Percentiles rank a stretch among this genome's conserved stretches.
Conservation (phyloP, 2,888 invertebrate genomes). For the Drosophila parthenogenetica region DNA sequence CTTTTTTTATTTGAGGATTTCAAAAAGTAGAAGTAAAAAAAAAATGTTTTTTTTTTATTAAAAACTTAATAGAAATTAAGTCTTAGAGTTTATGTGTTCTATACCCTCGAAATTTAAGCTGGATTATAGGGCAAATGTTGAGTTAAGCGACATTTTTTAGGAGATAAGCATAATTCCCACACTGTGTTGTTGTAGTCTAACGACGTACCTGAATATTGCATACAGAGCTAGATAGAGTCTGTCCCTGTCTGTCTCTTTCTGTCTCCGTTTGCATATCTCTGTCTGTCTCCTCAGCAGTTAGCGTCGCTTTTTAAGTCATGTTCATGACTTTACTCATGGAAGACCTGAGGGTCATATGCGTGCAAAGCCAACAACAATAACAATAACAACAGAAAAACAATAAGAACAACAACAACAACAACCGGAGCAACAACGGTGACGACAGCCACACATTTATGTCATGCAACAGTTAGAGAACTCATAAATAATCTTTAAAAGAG, state of each 20-base stretch:
- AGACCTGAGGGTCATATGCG: constrained; percentile 68
- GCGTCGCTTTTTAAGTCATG: constrained; percentile 45
- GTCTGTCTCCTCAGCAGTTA: constrained; percentile 28
- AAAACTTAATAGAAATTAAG: no score
- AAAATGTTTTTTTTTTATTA: no score
- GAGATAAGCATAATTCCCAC: not conserved
- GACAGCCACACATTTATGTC: constrained; percentile 62
- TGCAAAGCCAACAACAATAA: constrained; percentile 37
- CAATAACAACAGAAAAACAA: constrained; percentile 11
- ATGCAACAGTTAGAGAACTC: constrained; percentile 58
- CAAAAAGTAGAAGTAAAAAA: no score
- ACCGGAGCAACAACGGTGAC: constrained; percentile 43
- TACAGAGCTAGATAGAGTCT: constrained; percentile 3
- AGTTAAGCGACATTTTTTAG: not conserved
- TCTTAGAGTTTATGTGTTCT: no score
- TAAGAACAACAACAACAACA: constrained; percentile 18
- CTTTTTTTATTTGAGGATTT: no score
- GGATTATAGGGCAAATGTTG: not conserved
- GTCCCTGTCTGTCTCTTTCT: constrained; percentile 4
- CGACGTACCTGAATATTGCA: constrained; percentile 31
- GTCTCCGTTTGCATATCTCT: constrained; percentile 12
- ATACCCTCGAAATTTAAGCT: not conserved
- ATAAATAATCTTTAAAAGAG: constrained; percentile 75
- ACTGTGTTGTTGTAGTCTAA: constrained; percentile 14
- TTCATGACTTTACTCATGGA: constrained; percentile 63